Evolutionary conservation across 2,888 invertebrate genomes (phyloP).

Genomic region (Lagria hirta): DNA sequence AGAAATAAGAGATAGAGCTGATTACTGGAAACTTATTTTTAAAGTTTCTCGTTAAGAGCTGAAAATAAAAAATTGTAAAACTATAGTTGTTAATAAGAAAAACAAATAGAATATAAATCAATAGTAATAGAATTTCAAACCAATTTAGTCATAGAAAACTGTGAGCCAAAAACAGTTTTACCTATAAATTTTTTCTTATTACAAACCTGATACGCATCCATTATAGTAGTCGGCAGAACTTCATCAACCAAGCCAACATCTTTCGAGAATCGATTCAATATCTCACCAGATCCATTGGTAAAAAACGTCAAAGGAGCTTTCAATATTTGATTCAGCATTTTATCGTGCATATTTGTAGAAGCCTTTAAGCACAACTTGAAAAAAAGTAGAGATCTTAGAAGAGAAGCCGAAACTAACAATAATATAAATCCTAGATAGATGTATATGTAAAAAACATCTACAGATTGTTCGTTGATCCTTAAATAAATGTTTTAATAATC

Average conservation of each 20-base stretch:
- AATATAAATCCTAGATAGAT: slow-evolving; percentile 43
- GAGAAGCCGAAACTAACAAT: slow-evolving; percentile 43
- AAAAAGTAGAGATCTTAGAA: slow-evolving; percentile 53
- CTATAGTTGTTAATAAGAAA: too few relatives aligned
- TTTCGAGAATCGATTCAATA: slow-evolving; percentile 69
- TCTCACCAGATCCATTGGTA: slow-evolving; percentile 61
- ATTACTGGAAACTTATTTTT: too few relatives aligned
- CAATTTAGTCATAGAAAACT: too few relatives aligned
- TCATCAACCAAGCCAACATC: slow-evolving; percentile 63
- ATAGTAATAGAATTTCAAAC: too few relatives aligned
- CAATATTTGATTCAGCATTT: slow-evolving; percentile 56
- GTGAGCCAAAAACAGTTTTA: background rate
- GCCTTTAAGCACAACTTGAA: slow-evolving; percentile 57
- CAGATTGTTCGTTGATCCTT: too few relatives aligned
- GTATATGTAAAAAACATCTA: slow-evolving; percentile 32
- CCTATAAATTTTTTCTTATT: too few relatives aligned
- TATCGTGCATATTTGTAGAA: slow-evolving; percentile 58
- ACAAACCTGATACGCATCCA: slow-evolving; percentile 51
- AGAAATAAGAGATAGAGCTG: too few relatives aligned
- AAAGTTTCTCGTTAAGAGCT: too few relatives aligned
- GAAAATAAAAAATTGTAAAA: too few relatives aligned
- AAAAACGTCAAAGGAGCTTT: slow-evolving; percentile 66
- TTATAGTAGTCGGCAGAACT: slow-evolving; percentile 52
- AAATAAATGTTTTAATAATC: too few relatives aligned
- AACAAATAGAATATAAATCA: too few relatives aligned